phyloP scores from a whole-genome alignment of 2,113 vertebrate species.

The Ceuthmochares aereus region DNA sequence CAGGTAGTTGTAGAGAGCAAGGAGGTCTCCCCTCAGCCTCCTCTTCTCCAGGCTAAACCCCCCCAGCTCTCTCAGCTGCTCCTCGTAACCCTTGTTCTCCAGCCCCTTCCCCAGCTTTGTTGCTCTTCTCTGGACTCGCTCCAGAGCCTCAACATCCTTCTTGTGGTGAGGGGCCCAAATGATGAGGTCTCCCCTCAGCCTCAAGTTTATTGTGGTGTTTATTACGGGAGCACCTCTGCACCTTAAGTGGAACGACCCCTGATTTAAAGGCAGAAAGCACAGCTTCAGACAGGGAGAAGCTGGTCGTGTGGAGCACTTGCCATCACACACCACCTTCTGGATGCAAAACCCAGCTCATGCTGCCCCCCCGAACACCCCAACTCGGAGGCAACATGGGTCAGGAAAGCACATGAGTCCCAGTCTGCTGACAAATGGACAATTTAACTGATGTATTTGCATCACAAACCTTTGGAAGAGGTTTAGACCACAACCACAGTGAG shows the following conservation, averaged over 20 bases:
- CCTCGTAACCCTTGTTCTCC: too few species aligned
- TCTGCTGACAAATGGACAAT: neutral
- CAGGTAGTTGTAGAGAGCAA: too few species aligned
- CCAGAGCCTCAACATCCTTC: too few species aligned
- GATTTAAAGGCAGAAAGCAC: neutral
- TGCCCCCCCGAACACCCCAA: neutral
- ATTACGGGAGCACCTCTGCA: neutral
- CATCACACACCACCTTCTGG: neutral
- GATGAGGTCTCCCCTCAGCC: too few species aligned
- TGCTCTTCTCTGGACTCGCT: too few species aligned
- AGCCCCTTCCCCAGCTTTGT: too few species aligned
- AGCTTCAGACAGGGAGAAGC: neutral
- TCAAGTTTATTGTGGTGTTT: too few species aligned
- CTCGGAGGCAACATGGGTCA: rapidly evolving
- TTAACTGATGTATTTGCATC: neutral
- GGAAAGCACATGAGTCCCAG: neutral
- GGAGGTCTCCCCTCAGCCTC: too few species aligned
- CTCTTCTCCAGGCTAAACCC: too few species aligned
- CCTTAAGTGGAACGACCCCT: neutral
- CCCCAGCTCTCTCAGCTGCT: too few species aligned
- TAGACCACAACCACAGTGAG: neutral
- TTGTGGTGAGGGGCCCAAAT: too few species aligned
- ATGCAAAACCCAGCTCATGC: neutral
- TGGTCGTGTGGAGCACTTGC: rapidly evolving
- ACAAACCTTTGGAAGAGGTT: neutral